Percentiles rank a stretch among this genome's conserved stretches.
Evolutionary conservation across 2,113 vertebrate species (phyloP).

Genomic region (Merops nubicus): DNA sequence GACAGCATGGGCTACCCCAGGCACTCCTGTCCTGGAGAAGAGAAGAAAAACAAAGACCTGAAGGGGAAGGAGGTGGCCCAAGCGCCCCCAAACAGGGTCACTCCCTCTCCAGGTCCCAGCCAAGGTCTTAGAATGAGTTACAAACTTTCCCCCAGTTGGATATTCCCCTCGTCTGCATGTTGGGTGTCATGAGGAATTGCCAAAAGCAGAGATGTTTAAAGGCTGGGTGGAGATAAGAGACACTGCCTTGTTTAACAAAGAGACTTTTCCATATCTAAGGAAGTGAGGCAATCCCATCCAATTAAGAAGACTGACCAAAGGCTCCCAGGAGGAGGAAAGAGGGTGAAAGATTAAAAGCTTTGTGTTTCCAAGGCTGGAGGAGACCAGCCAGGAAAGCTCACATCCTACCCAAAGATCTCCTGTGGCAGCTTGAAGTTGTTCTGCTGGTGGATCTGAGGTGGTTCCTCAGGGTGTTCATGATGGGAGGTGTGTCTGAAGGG

Average conservation of each 20-base stretch:
- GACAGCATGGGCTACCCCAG: background rate
- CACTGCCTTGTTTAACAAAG: background rate
- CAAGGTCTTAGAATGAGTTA: rapidly evolving
- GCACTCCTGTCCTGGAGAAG: background rate
- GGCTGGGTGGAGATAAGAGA: background rate
- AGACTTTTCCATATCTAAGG: slow-evolving; percentile 4
- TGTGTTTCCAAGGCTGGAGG: background rate
- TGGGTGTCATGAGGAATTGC: background rate
- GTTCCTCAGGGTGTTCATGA: background rate
- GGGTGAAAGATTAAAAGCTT: background rate
- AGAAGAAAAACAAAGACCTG: background rate
- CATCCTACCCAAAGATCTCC: rapidly evolving
- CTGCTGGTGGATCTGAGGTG: background rate
- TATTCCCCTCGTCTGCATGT: background rate
- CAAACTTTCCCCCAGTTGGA: slow-evolving; percentile 14
- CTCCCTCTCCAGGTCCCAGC: background rate
- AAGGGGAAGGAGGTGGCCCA: background rate
- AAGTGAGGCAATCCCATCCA: slow-evolving; percentile 11
- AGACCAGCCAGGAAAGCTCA: background rate
- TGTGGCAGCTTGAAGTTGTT: background rate
- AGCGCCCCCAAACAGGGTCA: background rate
- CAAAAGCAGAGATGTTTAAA: background rate
- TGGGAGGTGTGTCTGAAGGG: background rate
- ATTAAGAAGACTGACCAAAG: background rate
- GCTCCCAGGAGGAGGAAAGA: slow-evolving; percentile 13